Conservation (phyloP, 2,797 vertebrate species). For the Enteromius afrohamiltoni region DNA sequence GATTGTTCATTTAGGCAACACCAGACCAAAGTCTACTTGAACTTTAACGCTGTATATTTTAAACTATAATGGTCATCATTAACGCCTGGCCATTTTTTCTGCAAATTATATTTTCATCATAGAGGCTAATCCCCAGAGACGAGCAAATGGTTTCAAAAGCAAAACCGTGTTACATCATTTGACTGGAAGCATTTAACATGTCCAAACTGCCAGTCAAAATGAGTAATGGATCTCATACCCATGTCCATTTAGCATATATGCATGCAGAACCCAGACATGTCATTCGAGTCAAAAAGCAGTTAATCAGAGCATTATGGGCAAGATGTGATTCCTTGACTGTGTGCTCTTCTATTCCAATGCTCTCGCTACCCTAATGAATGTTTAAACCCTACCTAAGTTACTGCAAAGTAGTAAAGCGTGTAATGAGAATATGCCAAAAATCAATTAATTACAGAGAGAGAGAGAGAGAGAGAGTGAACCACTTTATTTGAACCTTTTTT, state of each 20-base stretch:
- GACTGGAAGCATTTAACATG: conserved; percentile 49
- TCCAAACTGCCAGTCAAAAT: conserved; percentile 49
- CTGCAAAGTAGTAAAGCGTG: background rate
- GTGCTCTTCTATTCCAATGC: background rate
- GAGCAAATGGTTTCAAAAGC: conserved; percentile 22
- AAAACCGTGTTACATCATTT: conserved; percentile 35
- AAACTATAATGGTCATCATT: conserved; percentile 1
- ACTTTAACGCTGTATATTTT: background rate
- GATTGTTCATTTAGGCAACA: background rate
- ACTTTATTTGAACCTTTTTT: background rate
- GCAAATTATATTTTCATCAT: conserved; percentile 25
- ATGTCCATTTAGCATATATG: conserved; percentile 40
- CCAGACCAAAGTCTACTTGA: conserved; percentile 1
- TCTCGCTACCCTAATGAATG: conserved; percentile 13
- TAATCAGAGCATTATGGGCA: conserved; percentile 46
- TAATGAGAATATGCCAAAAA: background rate
- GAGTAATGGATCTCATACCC: conserved; percentile 51
- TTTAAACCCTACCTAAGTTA: conserved; percentile 2
- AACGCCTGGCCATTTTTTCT: background rate
- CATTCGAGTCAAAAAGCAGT: conserved; percentile 28
- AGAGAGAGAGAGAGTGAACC: too few relatives aligned
- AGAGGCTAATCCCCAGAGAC: background rate
- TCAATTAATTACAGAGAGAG: background rate
- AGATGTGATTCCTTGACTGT: background rate
- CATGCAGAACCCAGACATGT: conserved; percentile 26